Conservation (phyloP, 1,140 invertebrate species). For the Liolophura sinensis region DNA sequence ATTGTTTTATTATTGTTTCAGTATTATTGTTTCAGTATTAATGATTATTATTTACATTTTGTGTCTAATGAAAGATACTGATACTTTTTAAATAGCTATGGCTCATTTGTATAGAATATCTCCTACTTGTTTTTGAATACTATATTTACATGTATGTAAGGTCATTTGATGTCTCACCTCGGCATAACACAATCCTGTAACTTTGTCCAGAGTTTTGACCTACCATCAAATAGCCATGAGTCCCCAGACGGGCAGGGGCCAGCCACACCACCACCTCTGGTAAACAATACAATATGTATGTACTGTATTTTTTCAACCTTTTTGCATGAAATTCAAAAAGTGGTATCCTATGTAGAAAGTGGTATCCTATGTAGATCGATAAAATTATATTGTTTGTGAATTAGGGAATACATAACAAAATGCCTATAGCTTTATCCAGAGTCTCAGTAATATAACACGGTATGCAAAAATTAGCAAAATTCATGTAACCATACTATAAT, state of each 20-base stretch:
- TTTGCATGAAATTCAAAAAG: too few species aligned
- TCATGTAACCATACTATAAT: background rate
- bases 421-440: too few species aligned
- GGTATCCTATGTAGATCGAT: too few species aligned
- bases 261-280: slow-evolving; percentile 27
- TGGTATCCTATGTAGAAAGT: too few species aligned
- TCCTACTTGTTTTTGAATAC: background rate
- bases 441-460: too few species aligned
- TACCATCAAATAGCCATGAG: slow-evolving; percentile 30
- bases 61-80: background rate
- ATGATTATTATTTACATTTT: background rate
- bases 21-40: too few species aligned
- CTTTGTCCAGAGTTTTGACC: slow-evolving; percentile 23
- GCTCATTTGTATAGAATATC: background rate
- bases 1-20: too few species aligned
- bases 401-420: background rate
- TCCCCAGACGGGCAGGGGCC: slow-evolving; percentile 36
- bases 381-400: background rate
- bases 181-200: slow-evolving; percentile 19
- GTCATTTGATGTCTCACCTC: slow-evolving; percentile 9
- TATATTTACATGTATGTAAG: background rate
- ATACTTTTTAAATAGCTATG: background rate
- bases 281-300: background rate
- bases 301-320: too few species aligned
- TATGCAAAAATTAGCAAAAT: background rate